Conservation (phyloP, 2,797 vertebrate species). For the Phoeniculus purpureus region DNA sequence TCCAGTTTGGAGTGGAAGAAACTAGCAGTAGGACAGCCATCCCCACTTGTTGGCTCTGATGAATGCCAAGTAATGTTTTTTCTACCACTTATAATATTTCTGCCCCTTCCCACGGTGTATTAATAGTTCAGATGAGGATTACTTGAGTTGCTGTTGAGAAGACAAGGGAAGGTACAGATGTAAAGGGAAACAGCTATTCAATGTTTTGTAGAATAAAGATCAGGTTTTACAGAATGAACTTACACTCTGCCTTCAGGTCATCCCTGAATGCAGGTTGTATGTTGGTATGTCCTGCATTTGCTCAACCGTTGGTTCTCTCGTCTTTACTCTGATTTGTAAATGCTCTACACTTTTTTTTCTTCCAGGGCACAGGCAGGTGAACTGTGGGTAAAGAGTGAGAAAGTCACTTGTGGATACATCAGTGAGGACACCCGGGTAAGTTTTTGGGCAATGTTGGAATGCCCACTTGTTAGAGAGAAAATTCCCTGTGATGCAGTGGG, state of each 20-base stretch:
- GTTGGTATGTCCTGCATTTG: neutral
- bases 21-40: neutral
- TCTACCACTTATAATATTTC: neutral
- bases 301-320: neutral
- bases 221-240: neutral
- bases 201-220: neutral
- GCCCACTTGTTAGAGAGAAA: neutral
- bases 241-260: neutral
- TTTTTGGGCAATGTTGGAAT: neutral
- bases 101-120: neutral
- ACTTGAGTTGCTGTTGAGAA: neutral
- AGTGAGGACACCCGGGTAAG: conserved; percentile 94
- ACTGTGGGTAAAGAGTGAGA: conserved; percentile 97
- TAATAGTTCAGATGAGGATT: neutral
- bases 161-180: neutral
- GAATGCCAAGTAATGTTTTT: neutral
- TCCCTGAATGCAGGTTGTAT: neutral
- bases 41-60: neutral
- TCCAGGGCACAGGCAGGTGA: conserved; percentile 95
- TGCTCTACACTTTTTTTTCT: neutral
- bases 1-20: neutral
- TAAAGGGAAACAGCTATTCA: neutral
- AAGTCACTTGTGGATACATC: conserved; percentile 98
- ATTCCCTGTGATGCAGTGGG: neutral
- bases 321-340: neutral